Evolutionary conservation across 1,140 invertebrate genomes (phyloP).

Genomic region (Diorhabda carinulata): DNA sequence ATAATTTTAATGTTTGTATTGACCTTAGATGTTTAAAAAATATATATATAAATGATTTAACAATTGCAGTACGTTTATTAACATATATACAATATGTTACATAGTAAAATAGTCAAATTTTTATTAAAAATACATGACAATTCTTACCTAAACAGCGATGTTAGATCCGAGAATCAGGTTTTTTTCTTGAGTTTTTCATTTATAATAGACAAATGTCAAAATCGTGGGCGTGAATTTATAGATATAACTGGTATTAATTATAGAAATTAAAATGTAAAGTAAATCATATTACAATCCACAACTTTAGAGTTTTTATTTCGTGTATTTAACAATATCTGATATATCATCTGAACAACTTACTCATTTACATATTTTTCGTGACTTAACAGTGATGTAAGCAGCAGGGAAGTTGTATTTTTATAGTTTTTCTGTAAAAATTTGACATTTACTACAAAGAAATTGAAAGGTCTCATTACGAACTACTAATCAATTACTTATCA

Average conservation of each 20-base stretch:
- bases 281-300: neutral
- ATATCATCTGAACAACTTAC: slow-evolving; percentile 4
- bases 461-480: neutral
- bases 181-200: slow-evolving; percentile 12
- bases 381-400: slow-evolving; percentile 14
- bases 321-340: neutral
- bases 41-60: no score
- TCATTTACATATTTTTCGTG: slow-evolving; percentile 10
- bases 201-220: slow-evolving; percentile 8
- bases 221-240: slow-evolving; percentile 13
- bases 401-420: slow-evolving; percentile 1
- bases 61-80: no score
- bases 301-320: neutral
- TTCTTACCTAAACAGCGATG: slow-evolving; percentile 8
- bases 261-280: slow-evolving; percentile 7
- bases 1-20: no score
- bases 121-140: neutral
- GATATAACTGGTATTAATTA: slow-evolving; percentile 8
- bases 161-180: neutral
- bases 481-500: no score
- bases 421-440: neutral
- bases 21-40: no score
- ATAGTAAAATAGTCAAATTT: neutral
- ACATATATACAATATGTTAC: no score
- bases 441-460: neutral